These are phyloP conservation scores for Psephotus haematonotus DNA, from an alignment of 2,113 vertebrate genomes.

Conservation along the genomic window DNA sequence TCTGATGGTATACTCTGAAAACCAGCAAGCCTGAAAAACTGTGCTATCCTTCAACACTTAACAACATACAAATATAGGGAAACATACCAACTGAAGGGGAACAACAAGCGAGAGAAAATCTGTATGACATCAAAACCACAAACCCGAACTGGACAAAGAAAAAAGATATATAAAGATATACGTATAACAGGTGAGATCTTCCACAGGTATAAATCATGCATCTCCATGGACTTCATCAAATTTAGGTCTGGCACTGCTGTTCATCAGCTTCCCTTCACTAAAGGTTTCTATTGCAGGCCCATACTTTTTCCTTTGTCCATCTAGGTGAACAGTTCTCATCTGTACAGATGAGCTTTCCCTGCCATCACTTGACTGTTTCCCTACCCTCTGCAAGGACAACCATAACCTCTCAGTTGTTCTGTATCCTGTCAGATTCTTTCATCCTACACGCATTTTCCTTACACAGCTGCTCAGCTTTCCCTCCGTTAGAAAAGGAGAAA, in stretches of 20 bases:
- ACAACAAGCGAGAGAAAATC: neutral
- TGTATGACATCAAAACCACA: neutral
- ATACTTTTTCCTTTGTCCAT: neutral
- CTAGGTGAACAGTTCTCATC: neutral
- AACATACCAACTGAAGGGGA: neutral
- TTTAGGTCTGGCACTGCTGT: neutral
- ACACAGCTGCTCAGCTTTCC: neutral
- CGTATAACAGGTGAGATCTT: neutral
- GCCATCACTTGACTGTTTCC: neutral
- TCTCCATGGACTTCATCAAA: neutral
- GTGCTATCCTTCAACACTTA: neutral
- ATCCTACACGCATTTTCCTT: neutral
- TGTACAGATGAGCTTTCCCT: neutral
- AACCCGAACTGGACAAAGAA: neutral
- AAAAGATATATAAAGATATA: neutral
- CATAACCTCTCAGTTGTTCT: neutral
- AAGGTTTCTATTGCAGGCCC: neutral
- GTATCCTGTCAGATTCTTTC: neutral
- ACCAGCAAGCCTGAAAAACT: neutral
- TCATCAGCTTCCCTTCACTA: neutral
- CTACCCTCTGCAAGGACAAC: neutral
- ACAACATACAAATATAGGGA: neutral
- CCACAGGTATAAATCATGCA: neutral
- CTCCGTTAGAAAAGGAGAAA: neutral
- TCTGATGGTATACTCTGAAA: neutral